phyloP scores from a whole-genome alignment of 2,113 vertebrate species.

The Synchiropus splendidus region DNA sequence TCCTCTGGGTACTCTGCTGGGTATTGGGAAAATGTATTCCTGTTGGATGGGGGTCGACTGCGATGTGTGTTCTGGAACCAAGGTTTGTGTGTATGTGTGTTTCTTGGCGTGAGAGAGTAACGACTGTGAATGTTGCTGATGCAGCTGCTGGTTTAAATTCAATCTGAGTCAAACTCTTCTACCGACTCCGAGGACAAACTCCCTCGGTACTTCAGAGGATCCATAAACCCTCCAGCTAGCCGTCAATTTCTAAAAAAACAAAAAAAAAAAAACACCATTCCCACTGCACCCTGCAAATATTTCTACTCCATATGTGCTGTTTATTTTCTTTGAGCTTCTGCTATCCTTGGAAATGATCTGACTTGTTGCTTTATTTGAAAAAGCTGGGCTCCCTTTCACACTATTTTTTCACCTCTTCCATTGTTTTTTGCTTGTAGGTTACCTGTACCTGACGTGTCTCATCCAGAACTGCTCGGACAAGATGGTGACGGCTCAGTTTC shows the following conservation, averaged over 20 bases:
- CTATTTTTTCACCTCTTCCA: not conserved
- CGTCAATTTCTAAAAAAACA: too few relatives aligned
- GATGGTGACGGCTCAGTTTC: conserved; percentile 69
- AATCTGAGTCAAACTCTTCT: conserved; percentile 16
- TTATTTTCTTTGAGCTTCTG: too few relatives aligned
- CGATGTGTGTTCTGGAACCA: too few relatives aligned
- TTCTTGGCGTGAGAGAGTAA: conserved; percentile 8
- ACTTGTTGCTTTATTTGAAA: too few relatives aligned
- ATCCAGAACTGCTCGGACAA: conserved; percentile 85
- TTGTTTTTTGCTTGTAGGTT: conserved; percentile 61
- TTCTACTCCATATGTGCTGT: too few relatives aligned
- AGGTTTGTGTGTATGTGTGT: conserved; percentile 7
- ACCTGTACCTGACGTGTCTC: conserved; percentile 81
- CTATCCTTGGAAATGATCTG: too few relatives aligned
- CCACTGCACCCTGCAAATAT: too few relatives aligned
- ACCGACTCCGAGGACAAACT: conserved; percentile 20
- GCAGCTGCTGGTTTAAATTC: conserved; percentile 44
- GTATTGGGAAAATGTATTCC: too few relatives aligned
- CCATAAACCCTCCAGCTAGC: too few relatives aligned
- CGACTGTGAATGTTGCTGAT: conserved; percentile 40
- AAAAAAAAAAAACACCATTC: too few relatives aligned
- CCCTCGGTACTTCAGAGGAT: conserved; percentile 13
- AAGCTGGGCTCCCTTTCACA: not conserved
- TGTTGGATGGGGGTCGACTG: too few relatives aligned
- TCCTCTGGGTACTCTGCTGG: not conserved